Conservation (phyloP, 2,797 vertebrate genomes). For the Pampus argenteus region DNA sequence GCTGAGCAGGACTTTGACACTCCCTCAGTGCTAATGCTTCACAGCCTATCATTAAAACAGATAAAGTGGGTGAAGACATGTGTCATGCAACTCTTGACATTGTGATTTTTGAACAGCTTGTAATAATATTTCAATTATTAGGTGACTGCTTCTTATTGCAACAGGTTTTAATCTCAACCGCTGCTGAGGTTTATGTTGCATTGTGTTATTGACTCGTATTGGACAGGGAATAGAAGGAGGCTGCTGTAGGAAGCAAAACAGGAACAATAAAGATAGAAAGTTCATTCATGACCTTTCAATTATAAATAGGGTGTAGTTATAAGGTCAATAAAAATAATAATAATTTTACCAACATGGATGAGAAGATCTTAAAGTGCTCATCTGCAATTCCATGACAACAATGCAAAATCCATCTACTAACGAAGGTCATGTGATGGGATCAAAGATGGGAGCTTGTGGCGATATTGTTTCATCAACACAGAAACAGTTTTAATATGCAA, state of each 20-base stretch:
- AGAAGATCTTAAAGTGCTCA: no score
- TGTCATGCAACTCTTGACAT: slow-evolving; percentile 42
- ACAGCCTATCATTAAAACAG: slow-evolving; percentile 54
- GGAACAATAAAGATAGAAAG: background rate
- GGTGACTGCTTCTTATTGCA: background rate
- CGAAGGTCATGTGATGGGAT: no score
- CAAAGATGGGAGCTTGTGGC: no score
- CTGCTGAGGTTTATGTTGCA: background rate
- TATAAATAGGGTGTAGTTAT: no score
- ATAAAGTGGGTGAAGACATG: slow-evolving; percentile 13
- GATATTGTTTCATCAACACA: no score
- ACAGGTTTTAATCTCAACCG: background rate
- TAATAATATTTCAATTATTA: slow-evolving; percentile 32
- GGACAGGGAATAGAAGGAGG: background rate
- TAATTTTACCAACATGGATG: no score
- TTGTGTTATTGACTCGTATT: background rate
- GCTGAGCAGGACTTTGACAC: slow-evolving; percentile 49
- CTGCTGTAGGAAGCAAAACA: background rate
- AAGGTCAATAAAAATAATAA: no score
- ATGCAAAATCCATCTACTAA: no score
- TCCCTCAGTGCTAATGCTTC: slow-evolving; percentile 35
- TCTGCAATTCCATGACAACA: no score
- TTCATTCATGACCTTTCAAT: background rate
- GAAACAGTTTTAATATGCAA: no score
- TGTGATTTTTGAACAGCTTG: slow-evolving; percentile 33